A percentile compares a stretch with the other conserved stretches of the same genome.
These are phyloP conservation scores for Rhea americana DNA, from an alignment of 2,113 vertebrate genomes.

Conservation along the genomic window DNA sequence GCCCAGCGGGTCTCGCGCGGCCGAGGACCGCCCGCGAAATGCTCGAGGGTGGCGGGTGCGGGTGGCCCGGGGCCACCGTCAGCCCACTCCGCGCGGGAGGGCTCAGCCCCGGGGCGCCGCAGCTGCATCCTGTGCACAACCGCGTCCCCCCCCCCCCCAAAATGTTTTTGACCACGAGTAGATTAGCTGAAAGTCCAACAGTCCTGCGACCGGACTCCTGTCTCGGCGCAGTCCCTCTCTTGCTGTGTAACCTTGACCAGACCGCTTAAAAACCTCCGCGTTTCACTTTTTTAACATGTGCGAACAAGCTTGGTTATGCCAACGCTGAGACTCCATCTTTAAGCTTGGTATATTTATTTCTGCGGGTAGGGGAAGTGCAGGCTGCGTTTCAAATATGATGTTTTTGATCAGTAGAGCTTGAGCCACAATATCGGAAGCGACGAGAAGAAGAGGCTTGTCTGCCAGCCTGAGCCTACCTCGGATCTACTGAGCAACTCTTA, in stretches of 20 bases:
- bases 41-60: no score
- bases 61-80: no score
- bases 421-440: background rate
- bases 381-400: background rate
- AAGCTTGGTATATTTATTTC: background rate
- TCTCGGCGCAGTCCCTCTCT: background rate
- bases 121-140: background rate
- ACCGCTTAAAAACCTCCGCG: background rate
- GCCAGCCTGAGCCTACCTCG: constrained; percentile 24
- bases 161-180: background rate
- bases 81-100: background rate
- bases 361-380: constrained; percentile 2
- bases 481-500: constrained; percentile 36
- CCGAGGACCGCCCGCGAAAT: background rate
- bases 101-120: background rate
- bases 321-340: background rate
- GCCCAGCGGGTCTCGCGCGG: background rate
- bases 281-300: background rate
- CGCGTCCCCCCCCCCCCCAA: background rate
- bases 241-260: background rate
- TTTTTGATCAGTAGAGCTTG: background rate
- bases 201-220: background rate
- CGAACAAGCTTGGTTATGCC: background rate
- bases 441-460: background rate
- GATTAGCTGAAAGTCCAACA: background rate